Conservation (phyloP, 2,888 invertebrate species). For the Agapetus fuscipes region DNA sequence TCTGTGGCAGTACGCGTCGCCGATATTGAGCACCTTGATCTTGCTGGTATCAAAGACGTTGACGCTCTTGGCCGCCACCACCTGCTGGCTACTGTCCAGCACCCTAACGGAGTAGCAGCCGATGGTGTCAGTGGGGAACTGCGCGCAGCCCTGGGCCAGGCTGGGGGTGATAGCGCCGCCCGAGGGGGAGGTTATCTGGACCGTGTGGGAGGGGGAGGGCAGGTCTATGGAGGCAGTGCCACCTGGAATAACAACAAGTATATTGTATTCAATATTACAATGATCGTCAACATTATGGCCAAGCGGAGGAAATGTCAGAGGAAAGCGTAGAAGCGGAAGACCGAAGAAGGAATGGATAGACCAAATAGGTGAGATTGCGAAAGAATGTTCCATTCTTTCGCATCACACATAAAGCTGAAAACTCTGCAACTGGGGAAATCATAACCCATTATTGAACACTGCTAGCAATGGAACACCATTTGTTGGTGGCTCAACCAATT, state of each 20-base stretch:
- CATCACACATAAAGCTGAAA: too few relatives aligned
- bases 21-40: conserved; percentile 62
- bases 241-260: conserved; percentile 33
- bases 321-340: too few relatives aligned
- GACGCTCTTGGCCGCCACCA: conserved; percentile 30
- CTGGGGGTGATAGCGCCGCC: conserved; percentile 52
- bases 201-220: conserved; percentile 49
- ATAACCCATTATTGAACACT: too few relatives aligned
- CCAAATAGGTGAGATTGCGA: too few relatives aligned
- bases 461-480: too few relatives aligned
- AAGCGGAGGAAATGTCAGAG: too few relatives aligned
- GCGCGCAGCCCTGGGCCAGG: conserved; percentile 46
- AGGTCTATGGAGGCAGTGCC: conserved; percentile 52
- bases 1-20: conserved; percentile 70
- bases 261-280: too few relatives aligned
- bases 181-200: conserved; percentile 58
- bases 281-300: too few relatives aligned
- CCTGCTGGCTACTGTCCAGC: conserved; percentile 9
- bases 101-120: conserved; percentile 62
- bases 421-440: too few relatives aligned
- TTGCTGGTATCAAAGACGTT: conserved; percentile 73
- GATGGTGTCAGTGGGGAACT: conserved; percentile 66
- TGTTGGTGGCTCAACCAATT: too few relatives aligned
- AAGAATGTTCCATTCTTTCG: too few relatives aligned
- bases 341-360: too few relatives aligned